phyloP scores from a whole-genome alignment of 2,797 vertebrate species.

The Clarias laeviceps region DNA sequence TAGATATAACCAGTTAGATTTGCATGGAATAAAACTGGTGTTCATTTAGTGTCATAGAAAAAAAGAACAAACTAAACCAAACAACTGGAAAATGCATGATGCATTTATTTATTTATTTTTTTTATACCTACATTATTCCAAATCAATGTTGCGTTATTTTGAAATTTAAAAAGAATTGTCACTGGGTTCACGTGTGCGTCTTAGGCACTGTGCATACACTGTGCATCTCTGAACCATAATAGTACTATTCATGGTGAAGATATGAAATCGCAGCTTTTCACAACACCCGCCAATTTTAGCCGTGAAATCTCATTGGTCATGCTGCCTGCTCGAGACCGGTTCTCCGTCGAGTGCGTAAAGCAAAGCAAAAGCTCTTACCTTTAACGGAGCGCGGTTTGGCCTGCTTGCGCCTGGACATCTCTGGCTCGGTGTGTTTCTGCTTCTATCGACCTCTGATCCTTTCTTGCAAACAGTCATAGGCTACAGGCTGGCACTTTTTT shows the following conservation, averaged over 20 bases:
- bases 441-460: slow-evolving; percentile 64
- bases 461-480: slow-evolving; percentile 66
- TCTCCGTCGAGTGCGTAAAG: slow-evolving; percentile 47
- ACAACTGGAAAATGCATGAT: background rate
- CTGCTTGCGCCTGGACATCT: slow-evolving; percentile 97
- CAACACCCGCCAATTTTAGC: slow-evolving; percentile 76
- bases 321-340: slow-evolving; percentile 58
- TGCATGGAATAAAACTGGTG: background rate
- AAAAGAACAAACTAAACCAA: background rate
- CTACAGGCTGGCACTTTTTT: slow-evolving; percentile 65
- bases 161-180: background rate
- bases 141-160: background rate
- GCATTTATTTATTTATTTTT: background rate
- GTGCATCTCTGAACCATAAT: background rate
- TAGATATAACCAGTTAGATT: background rate
- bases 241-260: background rate
- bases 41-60: background rate
- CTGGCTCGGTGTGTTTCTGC: slow-evolving; percentile 69
- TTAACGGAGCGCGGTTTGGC: slow-evolving; percentile 98
- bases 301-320: slow-evolving; percentile 77
- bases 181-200: background rate
- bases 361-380: slow-evolving; percentile 79
- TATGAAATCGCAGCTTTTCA: slow-evolving; percentile 63
- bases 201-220: background rate
- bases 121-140: background rate